Evolutionary conservation across 2,113 vertebrate species (phyloP).

Genomic region (Antechinus flavipes): DNA sequence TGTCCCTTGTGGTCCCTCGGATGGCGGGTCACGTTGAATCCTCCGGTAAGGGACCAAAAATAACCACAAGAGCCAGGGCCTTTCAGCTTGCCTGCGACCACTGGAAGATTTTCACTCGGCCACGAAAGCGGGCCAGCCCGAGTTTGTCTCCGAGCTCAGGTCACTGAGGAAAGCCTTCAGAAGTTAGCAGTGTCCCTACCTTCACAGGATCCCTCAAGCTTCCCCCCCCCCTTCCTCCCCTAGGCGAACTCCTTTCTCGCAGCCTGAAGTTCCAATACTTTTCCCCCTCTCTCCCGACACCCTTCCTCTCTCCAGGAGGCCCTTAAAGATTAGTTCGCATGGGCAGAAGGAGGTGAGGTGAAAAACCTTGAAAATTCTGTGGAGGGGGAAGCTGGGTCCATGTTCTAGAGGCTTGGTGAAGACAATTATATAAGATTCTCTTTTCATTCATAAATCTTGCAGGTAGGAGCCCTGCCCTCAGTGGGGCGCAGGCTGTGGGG

Average conservation of each 20-base stretch:
- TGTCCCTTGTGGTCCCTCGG: neutral
- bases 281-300: neutral
- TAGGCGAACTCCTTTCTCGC: neutral
- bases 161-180: slow-evolving; percentile 55
- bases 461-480: neutral
- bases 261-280: neutral
- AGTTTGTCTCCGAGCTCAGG: slow-evolving; percentile 65
- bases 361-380: neutral
- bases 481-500: neutral
- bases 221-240: neutral
- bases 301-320: neutral
- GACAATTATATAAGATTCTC: neutral
- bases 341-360: neutral
- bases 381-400: neutral
- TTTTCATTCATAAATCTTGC: neutral
- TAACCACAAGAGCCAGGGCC: neutral
- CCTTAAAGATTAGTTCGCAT: neutral
- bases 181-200: neutral
- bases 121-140: slow-evolving; percentile 69
- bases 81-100: slow-evolving; percentile 26
- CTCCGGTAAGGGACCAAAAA: neutral
- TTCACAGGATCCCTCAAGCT: neutral
- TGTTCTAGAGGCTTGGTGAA: neutral
- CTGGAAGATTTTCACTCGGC: slow-evolving; percentile 75
- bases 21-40: neutral